Percentiles rank a stretch among this genome's conserved stretches.
Conservation (phyloP, 2,113 vertebrate species). For the Dicrurus megarhynchus region DNA sequence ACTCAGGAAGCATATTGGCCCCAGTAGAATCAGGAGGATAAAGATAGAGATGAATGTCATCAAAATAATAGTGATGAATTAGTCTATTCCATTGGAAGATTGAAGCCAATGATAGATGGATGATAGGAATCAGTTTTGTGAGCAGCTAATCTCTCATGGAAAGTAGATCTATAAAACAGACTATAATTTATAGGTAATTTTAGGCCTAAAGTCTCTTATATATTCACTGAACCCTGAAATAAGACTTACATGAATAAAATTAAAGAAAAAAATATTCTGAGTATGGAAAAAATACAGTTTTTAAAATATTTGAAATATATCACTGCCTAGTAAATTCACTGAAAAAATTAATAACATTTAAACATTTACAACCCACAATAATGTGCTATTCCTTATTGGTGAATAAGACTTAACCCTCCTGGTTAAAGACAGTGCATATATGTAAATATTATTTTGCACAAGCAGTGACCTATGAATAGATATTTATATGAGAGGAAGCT, state of each 20-base stretch:
- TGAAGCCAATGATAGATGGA: constrained; percentile 56
- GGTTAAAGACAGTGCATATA: neutral
- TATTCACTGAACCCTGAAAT: neutral
- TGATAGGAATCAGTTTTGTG: constrained; percentile 17
- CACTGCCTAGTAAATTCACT: neutral
- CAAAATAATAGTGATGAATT: constrained; percentile 63
- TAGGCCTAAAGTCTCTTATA: neutral
- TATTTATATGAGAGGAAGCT: neutral
- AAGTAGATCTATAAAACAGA: constrained; percentile 26
- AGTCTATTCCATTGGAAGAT: constrained; percentile 50
- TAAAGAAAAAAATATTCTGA: neutral
- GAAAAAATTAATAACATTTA: neutral
- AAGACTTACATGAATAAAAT: neutral
- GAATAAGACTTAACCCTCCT: neutral
- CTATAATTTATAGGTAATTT: constrained; percentile 26
- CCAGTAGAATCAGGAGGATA: neutral
- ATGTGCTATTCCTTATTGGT: neutral
- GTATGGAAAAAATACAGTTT: neutral
- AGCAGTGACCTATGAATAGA: neutral
- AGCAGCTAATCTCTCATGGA: constrained; percentile 25
- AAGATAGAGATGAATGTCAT: neutral
- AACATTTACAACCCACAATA: neutral
- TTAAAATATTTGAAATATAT: neutral
- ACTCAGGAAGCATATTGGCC: neutral
- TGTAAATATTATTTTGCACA: neutral